Evolutionary conservation across 92 coral and sea anemone species (phyloP).

Genomic region (Umimayanthus kanabou): DNA sequence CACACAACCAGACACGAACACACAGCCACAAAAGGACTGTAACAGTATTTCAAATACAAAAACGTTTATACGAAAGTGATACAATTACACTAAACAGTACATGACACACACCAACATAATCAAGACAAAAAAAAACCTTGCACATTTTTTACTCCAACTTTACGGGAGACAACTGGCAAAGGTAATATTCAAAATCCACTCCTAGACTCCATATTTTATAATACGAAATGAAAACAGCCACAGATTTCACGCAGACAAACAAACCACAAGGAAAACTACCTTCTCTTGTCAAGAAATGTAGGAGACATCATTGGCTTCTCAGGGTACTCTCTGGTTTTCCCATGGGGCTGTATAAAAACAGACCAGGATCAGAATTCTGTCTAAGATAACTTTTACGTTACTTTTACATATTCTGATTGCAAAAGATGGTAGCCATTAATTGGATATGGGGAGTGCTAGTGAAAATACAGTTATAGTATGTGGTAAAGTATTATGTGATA

Average conservation of each 20-base stretch:
- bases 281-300: slow-evolving; percentile 78
- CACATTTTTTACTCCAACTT: no score
- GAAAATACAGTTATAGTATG: no score
- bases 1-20: no score
- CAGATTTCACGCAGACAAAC: not conserved
- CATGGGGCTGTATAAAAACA: slow-evolving; percentile 35
- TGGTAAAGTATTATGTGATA: no score
- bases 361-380: not conserved
- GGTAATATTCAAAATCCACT: not conserved
- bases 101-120: not conserved
- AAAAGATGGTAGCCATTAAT: no score
- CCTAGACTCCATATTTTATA: not conserved
- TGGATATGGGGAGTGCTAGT: no score
- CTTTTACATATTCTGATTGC: no score
- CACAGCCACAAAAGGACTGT: no score
- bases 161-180: no score
- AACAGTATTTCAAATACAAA: no score
- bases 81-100: not conserved
- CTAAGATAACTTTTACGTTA: no score
- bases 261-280: slow-evolving; percentile 38
- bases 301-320: slow-evolving; percentile 59
- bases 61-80: no score
- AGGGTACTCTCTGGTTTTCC: slow-evolving; percentile 43
- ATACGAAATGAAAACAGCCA: not conserved
- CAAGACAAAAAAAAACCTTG: not conserved